Conservation (phyloP, 1,140 invertebrate species). For the Solenopsis invicta region DNA sequence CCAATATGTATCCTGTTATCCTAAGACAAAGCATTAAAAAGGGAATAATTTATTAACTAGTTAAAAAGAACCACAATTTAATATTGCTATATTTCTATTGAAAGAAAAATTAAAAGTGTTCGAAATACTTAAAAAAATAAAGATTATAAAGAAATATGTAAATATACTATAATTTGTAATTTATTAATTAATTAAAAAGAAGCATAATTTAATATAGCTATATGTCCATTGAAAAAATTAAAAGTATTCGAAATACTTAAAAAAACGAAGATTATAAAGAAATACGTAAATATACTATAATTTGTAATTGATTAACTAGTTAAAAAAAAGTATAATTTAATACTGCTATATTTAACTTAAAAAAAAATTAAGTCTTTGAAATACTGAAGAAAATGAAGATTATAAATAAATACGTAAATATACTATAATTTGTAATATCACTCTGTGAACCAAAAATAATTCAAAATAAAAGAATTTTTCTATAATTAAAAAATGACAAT, state of each 20-base stretch:
- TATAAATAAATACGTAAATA: background rate
- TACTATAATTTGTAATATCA: background rate
- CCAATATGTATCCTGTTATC: constrained; percentile 90
- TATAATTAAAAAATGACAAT: background rate
- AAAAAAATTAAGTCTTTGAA: background rate
- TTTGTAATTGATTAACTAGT: background rate
- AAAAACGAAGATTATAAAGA: background rate
- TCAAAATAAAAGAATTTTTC: background rate
- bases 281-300: constrained; percentile 6
- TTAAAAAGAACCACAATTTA: constrained; percentile 6
- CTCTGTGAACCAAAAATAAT: background rate
- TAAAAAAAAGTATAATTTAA: constrained; percentile 4
- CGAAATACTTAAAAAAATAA: background rate
- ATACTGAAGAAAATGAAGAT: background rate
- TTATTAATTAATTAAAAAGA: background rate
- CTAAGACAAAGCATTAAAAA: constrained; percentile 75
- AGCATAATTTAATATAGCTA: background rate
- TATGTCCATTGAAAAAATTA: background rate
- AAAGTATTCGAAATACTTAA: background rate
- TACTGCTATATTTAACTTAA: background rate
- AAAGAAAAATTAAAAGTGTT: background rate
- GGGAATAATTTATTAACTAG: background rate
- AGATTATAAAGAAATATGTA: background rate
- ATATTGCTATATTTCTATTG: background rate
- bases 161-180: constrained; percentile 15